Conservation (phyloP, 2,888 invertebrate species). For the Deilephila elpenor region DNA sequence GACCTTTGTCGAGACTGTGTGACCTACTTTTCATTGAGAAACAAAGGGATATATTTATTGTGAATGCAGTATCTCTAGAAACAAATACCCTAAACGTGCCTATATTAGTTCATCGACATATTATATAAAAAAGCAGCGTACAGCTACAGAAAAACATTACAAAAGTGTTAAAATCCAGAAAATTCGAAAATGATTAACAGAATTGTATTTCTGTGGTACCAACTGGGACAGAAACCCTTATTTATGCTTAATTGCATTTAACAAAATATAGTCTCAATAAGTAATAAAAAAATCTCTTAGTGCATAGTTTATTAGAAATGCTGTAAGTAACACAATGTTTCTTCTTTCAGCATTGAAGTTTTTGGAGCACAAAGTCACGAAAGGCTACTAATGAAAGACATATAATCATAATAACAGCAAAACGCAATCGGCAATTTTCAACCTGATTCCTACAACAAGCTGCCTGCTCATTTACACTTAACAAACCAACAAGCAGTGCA, state of each 20-base stretch:
- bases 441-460: slow-evolving; percentile 54
- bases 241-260: too few species aligned
- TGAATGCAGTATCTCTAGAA: background rate
- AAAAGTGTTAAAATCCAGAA: too few species aligned
- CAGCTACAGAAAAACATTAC: too few species aligned
- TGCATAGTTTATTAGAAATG: slow-evolving; percentile 16
- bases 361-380: slow-evolving; percentile 80
- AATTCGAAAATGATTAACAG: too few species aligned
- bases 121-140: too few species aligned
- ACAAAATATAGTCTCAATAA: background rate
- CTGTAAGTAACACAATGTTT: slow-evolving; percentile 16
- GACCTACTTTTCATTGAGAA: slow-evolving; percentile 14
- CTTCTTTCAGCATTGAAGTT: slow-evolving; percentile 44
- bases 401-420: slow-evolving; percentile 49
- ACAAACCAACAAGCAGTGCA: background rate
- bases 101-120: background rate
- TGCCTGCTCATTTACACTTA: slow-evolving; percentile 48
- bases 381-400: slow-evolving; percentile 60
- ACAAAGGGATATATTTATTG: background rate
- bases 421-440: slow-evolving; percentile 53
- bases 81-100: background rate
- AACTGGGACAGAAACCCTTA: too few species aligned
- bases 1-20: background rate
- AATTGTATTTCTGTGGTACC: too few species aligned
- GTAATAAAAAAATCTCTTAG: background rate